Evolutionary conservation across 2,797 vertebrate genomes (phyloP).

Genomic region (Pangasius sanitwongsei): DNA sequence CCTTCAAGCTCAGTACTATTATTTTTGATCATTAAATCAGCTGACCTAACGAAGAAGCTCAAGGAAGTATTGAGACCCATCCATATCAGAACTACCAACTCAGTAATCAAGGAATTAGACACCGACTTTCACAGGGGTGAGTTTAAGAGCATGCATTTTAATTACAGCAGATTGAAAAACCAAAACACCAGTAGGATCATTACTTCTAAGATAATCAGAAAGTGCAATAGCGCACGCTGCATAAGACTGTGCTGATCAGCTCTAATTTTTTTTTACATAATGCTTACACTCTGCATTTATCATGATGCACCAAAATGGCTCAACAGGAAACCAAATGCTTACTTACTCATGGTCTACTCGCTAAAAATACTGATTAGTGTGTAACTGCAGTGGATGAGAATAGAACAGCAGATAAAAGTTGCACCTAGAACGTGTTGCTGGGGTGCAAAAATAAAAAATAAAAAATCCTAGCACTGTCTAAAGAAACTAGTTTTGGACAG

Average conservation of each 20-base stretch:
- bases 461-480: neutral
- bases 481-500: neutral
- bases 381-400: neutral
- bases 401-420: neutral
- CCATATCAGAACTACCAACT: neutral
- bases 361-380: slow-evolving; percentile 8
- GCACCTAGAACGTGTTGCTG: neutral
- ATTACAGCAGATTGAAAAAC: neutral
- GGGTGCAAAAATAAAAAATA: neutral
- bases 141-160: neutral
- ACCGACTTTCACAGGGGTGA: neutral
- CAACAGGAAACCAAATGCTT: slow-evolving; percentile 1
- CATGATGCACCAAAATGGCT: neutral
- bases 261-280: neutral
- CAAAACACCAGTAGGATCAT: neutral
- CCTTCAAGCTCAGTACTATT: neutral
- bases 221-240: neutral
- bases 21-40: neutral
- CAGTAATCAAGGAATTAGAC: neutral
- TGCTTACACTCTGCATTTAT: neutral
- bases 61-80: neutral
- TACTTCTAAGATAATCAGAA: neutral
- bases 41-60: neutral
- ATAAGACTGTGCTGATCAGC: neutral
- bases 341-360: neutral